phyloP scores from a whole-genome alignment of 2,888 invertebrate species.

The Lithophane ornitopus region DNA sequence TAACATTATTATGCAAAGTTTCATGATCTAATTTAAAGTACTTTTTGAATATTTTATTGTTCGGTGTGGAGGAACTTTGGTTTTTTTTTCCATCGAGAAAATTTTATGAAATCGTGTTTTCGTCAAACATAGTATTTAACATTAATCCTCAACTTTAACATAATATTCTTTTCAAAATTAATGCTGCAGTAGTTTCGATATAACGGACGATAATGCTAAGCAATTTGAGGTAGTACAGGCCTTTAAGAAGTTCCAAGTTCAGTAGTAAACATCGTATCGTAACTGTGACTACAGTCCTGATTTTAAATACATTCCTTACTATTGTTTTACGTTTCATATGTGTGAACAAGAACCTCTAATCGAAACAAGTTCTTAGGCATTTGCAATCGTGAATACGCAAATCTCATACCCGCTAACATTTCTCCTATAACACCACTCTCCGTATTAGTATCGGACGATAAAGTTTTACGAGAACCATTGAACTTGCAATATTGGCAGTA shows the following conservation, averaged over 20 bases:
- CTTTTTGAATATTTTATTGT: too few relatives aligned
- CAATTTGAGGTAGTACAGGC: too few relatives aligned
- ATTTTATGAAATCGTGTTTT: too few relatives aligned
- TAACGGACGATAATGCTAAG: too few relatives aligned
- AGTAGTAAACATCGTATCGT: neutral
- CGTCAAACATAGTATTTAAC: too few relatives aligned
- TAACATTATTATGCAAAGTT: too few relatives aligned
- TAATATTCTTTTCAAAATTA: too few relatives aligned
- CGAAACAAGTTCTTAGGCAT: conserved; percentile 17
- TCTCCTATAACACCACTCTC: conserved; percentile 4
- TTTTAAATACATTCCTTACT: neutral
- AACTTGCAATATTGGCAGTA: conserved; percentile 53
- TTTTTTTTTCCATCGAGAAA: too few relatives aligned
- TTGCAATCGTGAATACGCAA: conserved; percentile 7
- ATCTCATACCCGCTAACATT: conserved; percentile 15
- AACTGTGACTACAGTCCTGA: neutral
- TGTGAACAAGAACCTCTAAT: neutral
- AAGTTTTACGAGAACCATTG: conserved; percentile 57
- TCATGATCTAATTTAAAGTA: too few relatives aligned
- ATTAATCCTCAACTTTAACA: too few relatives aligned
- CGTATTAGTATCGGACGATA: conserved; percentile 49
- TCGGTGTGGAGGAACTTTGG: too few relatives aligned
- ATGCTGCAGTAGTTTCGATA: too few relatives aligned
- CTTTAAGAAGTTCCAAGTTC: neutral
- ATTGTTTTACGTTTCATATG: neutral